These are phyloP conservation scores for Phaetusa simplex DNA, from an alignment of 2,113 vertebrate genomes.

Conservation along the genomic window DNA sequence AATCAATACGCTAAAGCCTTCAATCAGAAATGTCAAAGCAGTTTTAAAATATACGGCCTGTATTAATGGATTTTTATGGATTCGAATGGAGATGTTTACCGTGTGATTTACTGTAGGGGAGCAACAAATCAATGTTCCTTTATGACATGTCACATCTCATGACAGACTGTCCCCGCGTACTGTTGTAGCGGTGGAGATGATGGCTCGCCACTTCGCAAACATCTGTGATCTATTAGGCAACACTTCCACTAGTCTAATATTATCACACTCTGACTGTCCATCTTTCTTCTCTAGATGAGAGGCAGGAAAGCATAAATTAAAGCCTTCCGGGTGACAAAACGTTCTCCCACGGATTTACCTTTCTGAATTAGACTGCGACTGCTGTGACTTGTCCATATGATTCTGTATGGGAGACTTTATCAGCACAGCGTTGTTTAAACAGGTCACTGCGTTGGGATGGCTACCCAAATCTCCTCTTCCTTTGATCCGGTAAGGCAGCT, in stretches of 20 bases:
- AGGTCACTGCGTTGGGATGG: not conserved
- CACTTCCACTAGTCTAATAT: not conserved
- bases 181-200: not conserved
- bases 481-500: not conserved
- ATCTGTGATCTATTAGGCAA: constrained; percentile 24
- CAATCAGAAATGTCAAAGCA: not conserved
- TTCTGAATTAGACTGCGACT: not conserved
- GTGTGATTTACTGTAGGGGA: constrained; percentile 5
- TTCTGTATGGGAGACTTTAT: not conserved
- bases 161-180: not conserved
- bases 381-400: not conserved
- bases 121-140: not conserved
- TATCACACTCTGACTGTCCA: not conserved
- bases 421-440: not conserved
- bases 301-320: constrained; percentile 21
- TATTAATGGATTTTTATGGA: constrained; percentile 10
- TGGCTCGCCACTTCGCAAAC: not conserved
- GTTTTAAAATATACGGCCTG: not conserved
- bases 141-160: constrained; percentile 3
- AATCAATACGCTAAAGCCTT: not conserved
- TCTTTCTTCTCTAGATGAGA: constrained; percentile 28
- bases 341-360: not conserved
- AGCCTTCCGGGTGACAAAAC: not conserved
- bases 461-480: not conserved
- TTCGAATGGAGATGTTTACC: not conserved